Percentiles rank a stretch among this genome's conserved stretches.
Evolutionary conservation across 2,113 vertebrate species (phyloP).

Genomic region (Hemiprocne comata): DNA sequence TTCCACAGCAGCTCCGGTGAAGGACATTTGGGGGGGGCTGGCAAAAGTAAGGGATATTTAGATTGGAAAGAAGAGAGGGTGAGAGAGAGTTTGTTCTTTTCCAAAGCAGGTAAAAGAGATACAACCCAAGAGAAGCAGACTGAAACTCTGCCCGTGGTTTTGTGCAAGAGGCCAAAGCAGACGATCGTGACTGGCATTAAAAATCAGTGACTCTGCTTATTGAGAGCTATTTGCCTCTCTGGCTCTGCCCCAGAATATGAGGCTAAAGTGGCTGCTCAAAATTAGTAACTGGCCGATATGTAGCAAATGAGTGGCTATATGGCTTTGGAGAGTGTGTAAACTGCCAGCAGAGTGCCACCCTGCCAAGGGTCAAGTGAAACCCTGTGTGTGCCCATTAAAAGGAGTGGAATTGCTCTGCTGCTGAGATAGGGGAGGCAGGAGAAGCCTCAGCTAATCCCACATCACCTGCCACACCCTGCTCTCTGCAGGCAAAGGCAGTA

Average conservation of each 20-base stretch:
- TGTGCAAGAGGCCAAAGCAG: neutral
- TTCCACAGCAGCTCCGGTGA: neutral
- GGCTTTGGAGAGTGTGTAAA: neutral
- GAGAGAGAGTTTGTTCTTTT: neutral
- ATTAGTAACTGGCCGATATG: neutral
- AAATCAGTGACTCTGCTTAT: neutral
- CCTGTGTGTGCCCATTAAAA: neutral
- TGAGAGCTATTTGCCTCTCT: neutral
- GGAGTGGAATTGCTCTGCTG: neutral
- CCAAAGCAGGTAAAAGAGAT: neutral
- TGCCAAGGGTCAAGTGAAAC: neutral
- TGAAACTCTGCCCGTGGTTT: neutral
- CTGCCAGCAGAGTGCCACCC: neutral
- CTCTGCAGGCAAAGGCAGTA: neutral
- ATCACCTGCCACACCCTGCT: neutral
- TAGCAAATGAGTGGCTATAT: neutral
- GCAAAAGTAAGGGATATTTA: neutral
- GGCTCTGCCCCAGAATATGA: neutral
- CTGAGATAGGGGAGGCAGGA: neutral
- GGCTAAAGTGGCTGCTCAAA: neutral
- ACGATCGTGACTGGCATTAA: rapidly evolving
- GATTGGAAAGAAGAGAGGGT: neutral
- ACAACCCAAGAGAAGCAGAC: neutral
- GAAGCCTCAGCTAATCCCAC: neutral
- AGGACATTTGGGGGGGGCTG: neutral